Conservation (phyloP, 2,797 vertebrate genomes). For the Octomys mimax region DNA sequence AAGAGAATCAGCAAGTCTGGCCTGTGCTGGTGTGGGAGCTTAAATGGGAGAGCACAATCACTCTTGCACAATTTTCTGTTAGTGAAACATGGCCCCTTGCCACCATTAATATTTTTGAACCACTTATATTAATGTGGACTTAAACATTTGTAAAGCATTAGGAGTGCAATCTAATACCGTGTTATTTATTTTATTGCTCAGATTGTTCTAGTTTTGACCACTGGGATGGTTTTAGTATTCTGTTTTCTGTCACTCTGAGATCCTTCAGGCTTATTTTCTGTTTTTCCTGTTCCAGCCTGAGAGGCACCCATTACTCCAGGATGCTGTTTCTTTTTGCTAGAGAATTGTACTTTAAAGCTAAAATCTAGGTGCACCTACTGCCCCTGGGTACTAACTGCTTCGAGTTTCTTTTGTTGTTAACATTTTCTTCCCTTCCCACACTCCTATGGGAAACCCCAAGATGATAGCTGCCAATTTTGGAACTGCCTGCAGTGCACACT, state of each 20-base stretch:
- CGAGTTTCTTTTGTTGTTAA: neutral
- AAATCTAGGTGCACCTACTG: neutral
- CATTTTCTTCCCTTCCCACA: neutral
- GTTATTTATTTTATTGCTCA: neutral
- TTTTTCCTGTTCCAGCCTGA: neutral
- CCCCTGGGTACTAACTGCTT: neutral
- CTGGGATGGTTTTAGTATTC: neutral
- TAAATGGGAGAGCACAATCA: neutral
- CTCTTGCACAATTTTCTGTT: neutral
- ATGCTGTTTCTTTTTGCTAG: neutral
- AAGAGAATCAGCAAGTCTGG: neutral
- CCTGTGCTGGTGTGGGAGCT: neutral
- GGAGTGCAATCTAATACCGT: neutral
- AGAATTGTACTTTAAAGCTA: neutral
- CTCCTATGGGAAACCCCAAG: neutral
- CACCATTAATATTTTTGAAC: neutral
- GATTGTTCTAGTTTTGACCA: neutral
- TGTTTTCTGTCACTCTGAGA: neutral
- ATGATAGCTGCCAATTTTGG: neutral
- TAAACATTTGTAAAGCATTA: neutral
- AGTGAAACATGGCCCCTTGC: neutral
- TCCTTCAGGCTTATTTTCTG: neutral
- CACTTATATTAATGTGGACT: neutral
- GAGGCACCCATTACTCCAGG: neutral
- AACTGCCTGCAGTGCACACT: neutral